Conservation (phyloP, 2,888 invertebrate genomes). For the Vesta saturnalis region DNA sequence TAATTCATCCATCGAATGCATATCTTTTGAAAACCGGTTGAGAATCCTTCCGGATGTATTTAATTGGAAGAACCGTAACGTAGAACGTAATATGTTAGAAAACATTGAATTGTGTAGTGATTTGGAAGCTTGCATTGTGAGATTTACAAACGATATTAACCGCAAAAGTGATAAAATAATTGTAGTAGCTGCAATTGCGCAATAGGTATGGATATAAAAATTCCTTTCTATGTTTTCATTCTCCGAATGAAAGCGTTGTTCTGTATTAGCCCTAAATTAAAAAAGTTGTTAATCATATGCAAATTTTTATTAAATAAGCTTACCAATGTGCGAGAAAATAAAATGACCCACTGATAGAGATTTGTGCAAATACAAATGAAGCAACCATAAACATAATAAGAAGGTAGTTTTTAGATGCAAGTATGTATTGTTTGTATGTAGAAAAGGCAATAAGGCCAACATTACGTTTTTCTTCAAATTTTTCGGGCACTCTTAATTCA, state of each 20-base stretch:
- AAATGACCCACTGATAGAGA: background rate
- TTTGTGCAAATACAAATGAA: background rate
- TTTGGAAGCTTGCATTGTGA: background rate
- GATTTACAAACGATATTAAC: background rate
- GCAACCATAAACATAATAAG: background rate
- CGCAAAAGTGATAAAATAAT: background rate
- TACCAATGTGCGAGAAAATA: background rate
- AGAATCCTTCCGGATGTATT: slow-evolving; percentile 83
- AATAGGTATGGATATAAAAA: background rate
- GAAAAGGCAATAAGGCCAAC: background rate
- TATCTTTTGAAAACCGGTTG: slow-evolving; percentile 81
- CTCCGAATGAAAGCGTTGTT: background rate
- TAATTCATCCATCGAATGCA: slow-evolving; percentile 70
- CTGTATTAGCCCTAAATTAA: background rate
- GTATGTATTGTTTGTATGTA: background rate
- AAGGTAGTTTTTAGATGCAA: background rate
- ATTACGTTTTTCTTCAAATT: background rate
- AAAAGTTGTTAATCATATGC: background rate
- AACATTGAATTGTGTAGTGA: background rate
- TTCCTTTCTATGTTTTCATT: background rate
- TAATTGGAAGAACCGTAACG: slow-evolving; percentile 86
- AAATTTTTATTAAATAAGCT: background rate
- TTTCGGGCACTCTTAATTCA: background rate
- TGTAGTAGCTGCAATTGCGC: background rate
- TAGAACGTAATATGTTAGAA: slow-evolving; percentile 79